Evolutionary conservation across 2,113 vertebrate species (phyloP).

Genomic region (Gnathonemus echidnorhynchus): DNA sequence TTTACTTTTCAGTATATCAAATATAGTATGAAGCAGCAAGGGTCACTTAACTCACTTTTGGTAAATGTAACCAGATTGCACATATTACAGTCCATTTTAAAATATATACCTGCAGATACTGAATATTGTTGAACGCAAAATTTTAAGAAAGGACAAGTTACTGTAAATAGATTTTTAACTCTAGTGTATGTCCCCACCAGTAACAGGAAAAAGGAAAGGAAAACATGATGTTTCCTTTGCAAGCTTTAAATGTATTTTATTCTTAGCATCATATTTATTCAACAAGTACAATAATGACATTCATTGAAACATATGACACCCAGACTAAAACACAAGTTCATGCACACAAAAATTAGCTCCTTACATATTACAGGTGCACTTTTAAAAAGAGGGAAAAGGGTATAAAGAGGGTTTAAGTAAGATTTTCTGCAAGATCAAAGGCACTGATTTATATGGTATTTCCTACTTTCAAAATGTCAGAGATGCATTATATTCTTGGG

Average conservation of each 20-base stretch:
- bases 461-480: conserved; percentile 22
- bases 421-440: conserved; percentile 36
- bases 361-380: neutral
- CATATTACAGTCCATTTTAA: neutral
- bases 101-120: neutral
- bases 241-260: conserved; percentile 4
- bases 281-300: neutral
- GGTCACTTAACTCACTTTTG: conserved; percentile 36
- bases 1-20: conserved; percentile 7
- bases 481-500: conserved; percentile 26
- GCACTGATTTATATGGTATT: conserved; percentile 32
- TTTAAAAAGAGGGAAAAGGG: neutral
- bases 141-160: neutral
- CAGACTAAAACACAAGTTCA: neutral
- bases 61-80: conserved; percentile 47
- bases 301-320: conserved; percentile 24
- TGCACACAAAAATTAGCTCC: neutral
- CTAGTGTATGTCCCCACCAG: neutral
- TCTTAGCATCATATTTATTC: neutral
- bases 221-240: neutral
- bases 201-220: neutral
- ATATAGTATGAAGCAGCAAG: conserved; percentile 12
- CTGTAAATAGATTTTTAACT: neutral
- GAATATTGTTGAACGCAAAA: neutral
- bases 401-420: neutral